These are phyloP conservation scores for Athrips mouffetella DNA, from an alignment of 2,888 invertebrate species.

Conservation along the genomic window DNA sequence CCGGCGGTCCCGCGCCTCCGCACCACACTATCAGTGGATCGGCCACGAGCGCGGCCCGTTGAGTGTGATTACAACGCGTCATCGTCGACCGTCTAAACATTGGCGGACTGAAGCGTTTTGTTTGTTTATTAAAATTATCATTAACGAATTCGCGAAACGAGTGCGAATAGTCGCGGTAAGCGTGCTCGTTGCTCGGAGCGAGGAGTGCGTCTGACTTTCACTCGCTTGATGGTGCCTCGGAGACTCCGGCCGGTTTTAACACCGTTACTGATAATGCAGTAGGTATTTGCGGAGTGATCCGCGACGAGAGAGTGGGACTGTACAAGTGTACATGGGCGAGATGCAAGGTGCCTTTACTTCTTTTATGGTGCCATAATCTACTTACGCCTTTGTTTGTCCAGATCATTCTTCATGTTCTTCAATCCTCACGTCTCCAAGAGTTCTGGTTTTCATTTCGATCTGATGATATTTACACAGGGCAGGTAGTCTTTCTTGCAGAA, in stretches of 20 bases:
- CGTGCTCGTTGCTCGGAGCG: conserved; percentile 58
- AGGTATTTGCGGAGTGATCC: conserved; percentile 45
- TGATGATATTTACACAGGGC: no score
- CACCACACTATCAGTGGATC: conserved; percentile 58
- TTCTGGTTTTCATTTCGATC: no score
- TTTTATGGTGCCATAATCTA: no score
- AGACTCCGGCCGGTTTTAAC: conserved; percentile 53
- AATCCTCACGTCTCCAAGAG: no score
- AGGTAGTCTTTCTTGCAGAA: no score
- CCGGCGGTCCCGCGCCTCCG: conserved; percentile 44
- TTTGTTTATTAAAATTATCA: conserved; percentile 63
- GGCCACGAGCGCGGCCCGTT: conserved; percentile 43
- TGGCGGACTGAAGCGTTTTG: conserved; percentile 37
- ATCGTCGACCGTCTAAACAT: conserved; percentile 30
- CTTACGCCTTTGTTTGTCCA: no score
- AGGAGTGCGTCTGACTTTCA: conserved; percentile 72
- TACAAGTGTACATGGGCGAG: background rate
- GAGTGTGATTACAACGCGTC: conserved; percentile 47
- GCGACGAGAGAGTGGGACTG: conserved; percentile 2
- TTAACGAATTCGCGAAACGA: conserved; percentile 42
- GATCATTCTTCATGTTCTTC: no score
- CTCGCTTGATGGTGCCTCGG: conserved; percentile 46
- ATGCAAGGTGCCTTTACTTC: no score
- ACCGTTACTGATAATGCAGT: conserved; percentile 67
- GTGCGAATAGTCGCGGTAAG: conserved; percentile 31